Conservation (phyloP, 2,797 vertebrate species). For the Pangasius larnaudii region DNA sequence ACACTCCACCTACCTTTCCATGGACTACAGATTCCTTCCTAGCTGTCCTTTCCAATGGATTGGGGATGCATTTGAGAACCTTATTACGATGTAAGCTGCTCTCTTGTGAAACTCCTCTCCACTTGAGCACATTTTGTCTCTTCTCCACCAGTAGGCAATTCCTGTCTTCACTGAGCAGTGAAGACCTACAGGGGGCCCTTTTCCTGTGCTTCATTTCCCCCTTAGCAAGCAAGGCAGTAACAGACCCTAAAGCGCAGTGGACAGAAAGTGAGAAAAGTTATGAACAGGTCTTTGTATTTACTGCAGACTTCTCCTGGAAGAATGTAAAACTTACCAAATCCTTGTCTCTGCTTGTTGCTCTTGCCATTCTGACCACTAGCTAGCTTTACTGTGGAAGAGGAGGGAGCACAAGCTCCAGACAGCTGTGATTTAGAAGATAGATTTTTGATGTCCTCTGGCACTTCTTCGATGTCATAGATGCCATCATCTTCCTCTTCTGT, state of each 20-base stretch:
- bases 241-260: constrained; percentile 38
- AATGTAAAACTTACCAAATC: constrained; percentile 54
- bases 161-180: constrained; percentile 59
- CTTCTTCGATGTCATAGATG: constrained; percentile 84
- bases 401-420: constrained; percentile 73
- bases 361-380: constrained; percentile 86
- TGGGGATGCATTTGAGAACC: constrained; percentile 64
- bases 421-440: constrained; percentile 74
- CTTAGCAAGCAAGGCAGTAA: constrained; percentile 64
- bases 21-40: constrained; percentile 77
- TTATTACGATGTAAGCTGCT: constrained; percentile 65
- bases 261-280: background rate
- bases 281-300: constrained; percentile 7
- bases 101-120: constrained; percentile 63
- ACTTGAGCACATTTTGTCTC: constrained; percentile 70
- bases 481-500: constrained; percentile 79
- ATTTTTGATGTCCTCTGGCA: constrained; percentile 71
- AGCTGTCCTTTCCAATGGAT: constrained; percentile 71
- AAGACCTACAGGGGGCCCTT: constrained; percentile 71
- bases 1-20: constrained; percentile 71
- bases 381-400: constrained; percentile 84
- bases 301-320: background rate
- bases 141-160: constrained; percentile 69
- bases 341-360: constrained; percentile 85
- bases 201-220: constrained; percentile 81